A percentile compares a stretch with the other conserved stretches of the same genome.
Evolutionary conservation across 2,113 vertebrate genomes (phyloP).

Genomic region (Cyprinodon tularosa): DNA sequence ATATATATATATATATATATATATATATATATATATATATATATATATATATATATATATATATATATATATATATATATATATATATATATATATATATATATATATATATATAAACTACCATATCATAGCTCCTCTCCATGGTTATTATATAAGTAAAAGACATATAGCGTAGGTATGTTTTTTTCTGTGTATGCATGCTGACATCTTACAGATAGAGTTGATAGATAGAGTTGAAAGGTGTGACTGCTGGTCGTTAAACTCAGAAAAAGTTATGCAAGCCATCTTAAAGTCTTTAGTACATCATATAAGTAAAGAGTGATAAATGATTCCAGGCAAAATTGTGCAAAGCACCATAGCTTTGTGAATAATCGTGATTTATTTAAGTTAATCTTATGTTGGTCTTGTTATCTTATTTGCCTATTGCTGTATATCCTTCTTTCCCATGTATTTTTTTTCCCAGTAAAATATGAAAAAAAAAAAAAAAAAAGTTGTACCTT

Average conservation of each 20-base stretch:
- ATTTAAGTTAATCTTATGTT: conserved; percentile 6
- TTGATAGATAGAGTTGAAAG: conserved; percentile 56
- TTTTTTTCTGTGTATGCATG: conserved; percentile 23
- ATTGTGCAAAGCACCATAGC: conserved; percentile 26
- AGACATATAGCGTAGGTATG: conserved; percentile 25
- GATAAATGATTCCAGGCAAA: conserved; percentile 53
- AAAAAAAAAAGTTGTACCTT: no score
- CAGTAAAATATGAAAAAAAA: no score
- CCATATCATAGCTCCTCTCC: conserved; percentile 17
- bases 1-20: background rate
- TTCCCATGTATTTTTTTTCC: no score
- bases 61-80: no score
- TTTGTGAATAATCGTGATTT: conserved; percentile 50
- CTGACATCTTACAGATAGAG: conserved; percentile 57
- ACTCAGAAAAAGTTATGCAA: conserved; percentile 36
- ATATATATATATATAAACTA: conserved; percentile 44
- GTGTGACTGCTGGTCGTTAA: conserved; percentile 58
- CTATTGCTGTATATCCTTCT: no score
- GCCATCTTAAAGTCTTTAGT: conserved; percentile 41
- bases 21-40: conserved; percentile 37
- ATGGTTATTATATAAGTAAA: conserved; percentile 18
- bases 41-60: no score
- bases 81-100: no score
- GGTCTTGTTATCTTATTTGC: no score
- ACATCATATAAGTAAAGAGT: conserved; percentile 30